Evolutionary conservation across 2,888 invertebrate species (phyloP).

Genomic region (Cephus pulcher): DNA sequence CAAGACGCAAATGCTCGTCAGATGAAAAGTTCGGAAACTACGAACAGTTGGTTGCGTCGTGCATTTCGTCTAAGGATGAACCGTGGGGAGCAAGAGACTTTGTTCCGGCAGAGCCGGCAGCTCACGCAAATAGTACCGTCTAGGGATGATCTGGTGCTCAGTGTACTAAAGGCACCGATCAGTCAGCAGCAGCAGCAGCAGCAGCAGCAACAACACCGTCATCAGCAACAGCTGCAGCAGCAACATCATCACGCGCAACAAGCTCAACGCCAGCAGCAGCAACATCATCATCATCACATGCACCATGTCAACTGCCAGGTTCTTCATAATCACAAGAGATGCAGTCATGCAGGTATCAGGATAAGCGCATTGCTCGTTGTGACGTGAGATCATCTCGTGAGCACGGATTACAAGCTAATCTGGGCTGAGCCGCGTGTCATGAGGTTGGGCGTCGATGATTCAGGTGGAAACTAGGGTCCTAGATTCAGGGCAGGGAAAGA

Average conservation of each 20-base stretch:
- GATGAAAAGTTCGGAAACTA: neutral
- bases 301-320: conserved; percentile 55
- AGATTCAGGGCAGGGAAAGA: neutral
- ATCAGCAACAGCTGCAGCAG: conserved; percentile 21
- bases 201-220: conserved; percentile 24
- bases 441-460: neutral
- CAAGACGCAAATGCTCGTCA: neutral
- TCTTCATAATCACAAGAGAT: conserved; percentile 51
- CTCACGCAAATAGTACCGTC: conserved; percentile 62
- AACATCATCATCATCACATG: conserved; percentile 37
- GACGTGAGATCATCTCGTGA: neutral
- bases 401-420: neutral
- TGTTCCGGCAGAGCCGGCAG: conserved; percentile 74
- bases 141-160: conserved; percentile 71
- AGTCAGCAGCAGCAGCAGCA: conserved; percentile 50
- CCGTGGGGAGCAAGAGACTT: conserved; percentile 73
- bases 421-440: neutral
- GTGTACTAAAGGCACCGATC: conserved; percentile 72
- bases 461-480: neutral
- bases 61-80: conserved; percentile 68
- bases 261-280: conserved; percentile 25
- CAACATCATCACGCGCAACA: conserved; percentile 16
- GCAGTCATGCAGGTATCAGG: conserved; percentile 49
- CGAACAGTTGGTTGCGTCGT: conserved; percentile 37
- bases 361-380: neutral